Conservation (phyloP, 2,888 invertebrate species). For the Masnerella sp. region DNA sequence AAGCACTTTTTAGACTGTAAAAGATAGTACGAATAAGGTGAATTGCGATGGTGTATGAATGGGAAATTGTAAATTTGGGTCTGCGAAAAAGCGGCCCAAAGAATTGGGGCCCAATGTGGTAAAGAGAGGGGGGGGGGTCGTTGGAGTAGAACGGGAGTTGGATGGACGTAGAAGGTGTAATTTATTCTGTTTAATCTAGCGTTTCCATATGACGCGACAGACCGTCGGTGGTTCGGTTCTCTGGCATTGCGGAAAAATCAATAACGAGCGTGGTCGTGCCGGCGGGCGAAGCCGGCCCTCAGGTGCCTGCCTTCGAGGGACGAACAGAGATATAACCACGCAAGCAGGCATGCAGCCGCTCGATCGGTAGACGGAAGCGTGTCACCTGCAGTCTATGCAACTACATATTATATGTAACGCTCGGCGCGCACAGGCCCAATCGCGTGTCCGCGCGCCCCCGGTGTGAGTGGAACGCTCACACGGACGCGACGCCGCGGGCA, state of each 20-base stretch:
- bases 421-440: slow-evolving; percentile 63
- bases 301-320: slow-evolving; percentile 68
- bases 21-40: no score
- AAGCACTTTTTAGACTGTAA: no score
- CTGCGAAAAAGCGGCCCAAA: no score
- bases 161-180: slow-evolving; percentile 56
- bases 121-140: no score
- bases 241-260: slow-evolving; percentile 75
- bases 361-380: slow-evolving; percentile 69
- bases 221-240: slow-evolving; percentile 64
- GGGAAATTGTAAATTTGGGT: no score
- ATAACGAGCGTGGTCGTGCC: slow-evolving; percentile 74
- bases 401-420: slow-evolving; percentile 59
- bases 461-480: slow-evolving; percentile 54
- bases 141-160: no score
- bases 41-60: no score
- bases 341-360: slow-evolving; percentile 63
- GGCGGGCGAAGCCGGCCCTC: slow-evolving; percentile 69
- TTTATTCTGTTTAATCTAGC: slow-evolving; percentile 66
- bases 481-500: slow-evolving; percentile 60
- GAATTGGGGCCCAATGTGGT: no score
- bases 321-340: slow-evolving; percentile 60
- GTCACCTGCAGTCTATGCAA: slow-evolving; percentile 68
- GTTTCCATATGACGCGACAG: slow-evolving; percentile 71
- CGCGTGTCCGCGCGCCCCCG: slow-evolving; percentile 66